phyloP scores from a whole-genome alignment of 2,113 vertebrate species.

The Oncorhynchus mykiss region DNA sequence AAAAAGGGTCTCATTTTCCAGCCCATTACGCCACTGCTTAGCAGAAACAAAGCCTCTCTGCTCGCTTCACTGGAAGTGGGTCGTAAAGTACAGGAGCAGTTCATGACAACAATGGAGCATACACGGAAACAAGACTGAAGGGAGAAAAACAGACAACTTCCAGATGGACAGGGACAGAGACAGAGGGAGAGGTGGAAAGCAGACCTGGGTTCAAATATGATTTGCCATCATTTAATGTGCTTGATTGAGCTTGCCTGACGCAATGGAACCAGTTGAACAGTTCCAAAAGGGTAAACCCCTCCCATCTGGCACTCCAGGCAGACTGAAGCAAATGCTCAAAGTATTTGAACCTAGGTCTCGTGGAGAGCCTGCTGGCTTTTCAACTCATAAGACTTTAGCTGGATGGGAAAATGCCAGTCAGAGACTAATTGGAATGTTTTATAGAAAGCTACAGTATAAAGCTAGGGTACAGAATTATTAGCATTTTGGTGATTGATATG shows the following conservation, averaged over 20 bases:
- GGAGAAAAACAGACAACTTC: neutral
- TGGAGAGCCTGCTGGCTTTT: neutral
- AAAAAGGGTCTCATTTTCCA: constrained; percentile 67
- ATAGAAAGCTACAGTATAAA: neutral
- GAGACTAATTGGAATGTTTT: constrained; percentile 3
- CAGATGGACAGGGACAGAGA: neutral
- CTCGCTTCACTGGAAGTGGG: constrained; percentile 41
- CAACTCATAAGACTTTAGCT: neutral
- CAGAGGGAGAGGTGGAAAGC: neutral
- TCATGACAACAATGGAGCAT: constrained; percentile 14
- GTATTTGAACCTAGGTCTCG: no score
- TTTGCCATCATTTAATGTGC: neutral
- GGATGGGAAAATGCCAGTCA: neutral
- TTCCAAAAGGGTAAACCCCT: no score
- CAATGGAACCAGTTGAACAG: no score
- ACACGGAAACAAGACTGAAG: neutral
- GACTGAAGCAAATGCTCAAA: no score
- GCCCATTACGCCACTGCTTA: constrained; percentile 61
- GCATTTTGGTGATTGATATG: neutral
- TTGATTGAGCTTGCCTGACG: neutral
- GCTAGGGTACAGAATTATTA: neutral
- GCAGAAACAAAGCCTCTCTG: constrained; percentile 54
- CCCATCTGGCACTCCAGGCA: no score
- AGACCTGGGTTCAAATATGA: no score
- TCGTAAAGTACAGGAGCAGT: constrained; percentile 47